A percentile compares a stretch with the other conserved stretches of the same genome.
Evolutionary conservation across 2,888 invertebrate genomes (phyloP).

Genomic region (Lepidonotus clava): DNA sequence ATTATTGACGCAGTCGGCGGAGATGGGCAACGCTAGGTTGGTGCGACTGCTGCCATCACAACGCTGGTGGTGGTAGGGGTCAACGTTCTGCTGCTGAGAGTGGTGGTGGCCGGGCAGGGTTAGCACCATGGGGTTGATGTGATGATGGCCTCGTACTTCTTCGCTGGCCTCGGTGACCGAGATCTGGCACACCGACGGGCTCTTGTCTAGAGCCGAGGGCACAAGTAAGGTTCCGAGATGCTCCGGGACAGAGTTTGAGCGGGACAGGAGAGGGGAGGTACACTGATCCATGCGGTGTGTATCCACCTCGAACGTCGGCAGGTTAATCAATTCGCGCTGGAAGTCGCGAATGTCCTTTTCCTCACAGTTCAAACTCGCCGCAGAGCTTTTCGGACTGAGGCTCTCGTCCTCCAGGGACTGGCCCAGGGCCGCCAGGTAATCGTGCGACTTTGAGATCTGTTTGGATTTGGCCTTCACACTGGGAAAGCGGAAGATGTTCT

Average conservation of each 20-base stretch:
- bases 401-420: conserved; percentile 54
- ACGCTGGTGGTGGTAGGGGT: background rate
- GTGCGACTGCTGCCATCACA: background rate
- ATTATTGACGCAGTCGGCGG: too few species aligned
- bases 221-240: conserved; percentile 59
- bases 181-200: conserved; percentile 50
- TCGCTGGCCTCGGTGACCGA: conserved; percentile 44
- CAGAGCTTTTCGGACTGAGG: conserved; percentile 28
- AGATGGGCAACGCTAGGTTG: conserved; percentile 30
- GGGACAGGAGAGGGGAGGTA: conserved; percentile 76
- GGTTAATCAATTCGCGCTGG: conserved; percentile 83
- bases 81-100: background rate
- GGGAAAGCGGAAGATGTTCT: conserved; percentile 78
- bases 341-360: conserved; percentile 82
- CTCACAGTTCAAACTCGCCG: conserved; percentile 48
- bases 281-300: conserved; percentile 72
- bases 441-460: conserved; percentile 77
- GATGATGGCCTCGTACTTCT: background rate
- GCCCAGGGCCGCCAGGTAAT: conserved; percentile 65
- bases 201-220: conserved; percentile 42
- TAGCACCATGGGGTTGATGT: conserved; percentile 5
- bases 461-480: conserved; percentile 76
- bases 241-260: conserved; percentile 78
- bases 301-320: conserved; percentile 81
- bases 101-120: background rate